Base-by-base conservation (phyloP, 2,113 vertebrate genomes). In the Promerops cafer region DNA sequence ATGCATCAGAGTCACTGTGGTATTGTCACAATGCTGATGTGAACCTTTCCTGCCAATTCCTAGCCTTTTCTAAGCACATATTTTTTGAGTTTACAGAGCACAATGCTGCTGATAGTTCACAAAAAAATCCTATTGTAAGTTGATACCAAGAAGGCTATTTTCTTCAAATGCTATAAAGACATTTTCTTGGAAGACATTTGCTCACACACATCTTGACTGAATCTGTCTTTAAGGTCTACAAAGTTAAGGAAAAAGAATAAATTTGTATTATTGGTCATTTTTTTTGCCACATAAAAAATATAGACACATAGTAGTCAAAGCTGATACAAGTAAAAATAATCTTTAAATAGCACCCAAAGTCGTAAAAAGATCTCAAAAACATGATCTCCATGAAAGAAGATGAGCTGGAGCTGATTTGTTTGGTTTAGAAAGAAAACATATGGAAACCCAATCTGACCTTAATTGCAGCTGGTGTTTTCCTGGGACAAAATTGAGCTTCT, bases 401-500 rank as follows among this genome's bases (percentile, higher is more conserved):
- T 80, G 47, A 89, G 31, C 61, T 92, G 39, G 13, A 81, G 27
- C 12, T 87, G 68, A 19, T 50, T 76, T 87, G 28, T 70, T 89
- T 61, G 42, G 31, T 89, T 95, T 77, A 81, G 47, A 90, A 94
- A 78, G 69, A 91, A 94, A 93, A 91, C 12, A 81, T n/a, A 20
- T 72, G 47, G 77, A 78, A 93, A 68, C 17, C 52, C 2, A 61
- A 27, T 49, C 65, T 82, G 57, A 79, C 65, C 61, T 71, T 91
- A 91, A 66, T 76, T 87, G 64, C 83, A 93, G 47, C 59, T 79
- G 53, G 89, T 86, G 70, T 82, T 96, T 70, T 82, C 68, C 75
- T 91, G 69, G 72, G 83, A 85, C 47, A 95, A 65, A 94, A 95
- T 35, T 68, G 53, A 89, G 22, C 74, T 91, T 94, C 87, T 45